These are phyloP conservation scores for Hyles vespertilio DNA, from an alignment of 1,140 invertebrate species.

Conservation along the genomic window DNA sequence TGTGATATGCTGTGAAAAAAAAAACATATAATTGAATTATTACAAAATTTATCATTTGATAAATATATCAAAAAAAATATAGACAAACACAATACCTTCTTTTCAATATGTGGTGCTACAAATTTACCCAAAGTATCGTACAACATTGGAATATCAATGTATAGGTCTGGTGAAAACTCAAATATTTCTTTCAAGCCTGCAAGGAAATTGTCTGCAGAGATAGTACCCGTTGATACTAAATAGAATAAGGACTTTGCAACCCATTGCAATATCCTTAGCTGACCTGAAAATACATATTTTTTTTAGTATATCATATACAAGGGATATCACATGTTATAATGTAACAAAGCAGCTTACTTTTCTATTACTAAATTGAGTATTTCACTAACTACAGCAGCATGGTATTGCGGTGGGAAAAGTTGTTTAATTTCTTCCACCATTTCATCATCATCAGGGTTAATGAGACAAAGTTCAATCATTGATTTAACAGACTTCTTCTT, in stretches of 20 bases:
- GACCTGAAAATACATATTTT: constrained; percentile 30
- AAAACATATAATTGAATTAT: too few relatives aligned
- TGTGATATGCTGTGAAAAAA: constrained; percentile 53
- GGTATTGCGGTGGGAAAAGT: constrained; percentile 37
- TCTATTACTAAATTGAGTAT: constrained; percentile 54
- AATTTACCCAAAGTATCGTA: constrained; percentile 60
- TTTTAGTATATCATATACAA: too few relatives aligned
- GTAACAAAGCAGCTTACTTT: constrained; percentile 34
- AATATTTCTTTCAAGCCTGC: constrained; percentile 51
- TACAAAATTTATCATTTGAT: too few relatives aligned
- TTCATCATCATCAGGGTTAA: constrained; percentile 45
- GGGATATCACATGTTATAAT: background rate
- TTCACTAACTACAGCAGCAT: constrained; percentile 52
- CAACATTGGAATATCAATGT: constrained; percentile 66
- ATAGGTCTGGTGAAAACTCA: constrained; percentile 54
- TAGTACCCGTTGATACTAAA: constrained; percentile 42
- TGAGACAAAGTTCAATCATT: constrained; percentile 41
- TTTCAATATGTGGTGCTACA: constrained; percentile 55
- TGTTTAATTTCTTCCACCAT: constrained; percentile 42
- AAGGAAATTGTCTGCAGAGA: constrained; percentile 49
- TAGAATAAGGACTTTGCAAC: constrained; percentile 44
- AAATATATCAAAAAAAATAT: background rate
- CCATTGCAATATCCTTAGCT: constrained; percentile 41
- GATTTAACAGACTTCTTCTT: constrained; percentile 47
- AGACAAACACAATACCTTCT: constrained; percentile 41